Conservation (phyloP, 92 coral and sea anemone species). For the Parazoanthus darwini region DNA sequence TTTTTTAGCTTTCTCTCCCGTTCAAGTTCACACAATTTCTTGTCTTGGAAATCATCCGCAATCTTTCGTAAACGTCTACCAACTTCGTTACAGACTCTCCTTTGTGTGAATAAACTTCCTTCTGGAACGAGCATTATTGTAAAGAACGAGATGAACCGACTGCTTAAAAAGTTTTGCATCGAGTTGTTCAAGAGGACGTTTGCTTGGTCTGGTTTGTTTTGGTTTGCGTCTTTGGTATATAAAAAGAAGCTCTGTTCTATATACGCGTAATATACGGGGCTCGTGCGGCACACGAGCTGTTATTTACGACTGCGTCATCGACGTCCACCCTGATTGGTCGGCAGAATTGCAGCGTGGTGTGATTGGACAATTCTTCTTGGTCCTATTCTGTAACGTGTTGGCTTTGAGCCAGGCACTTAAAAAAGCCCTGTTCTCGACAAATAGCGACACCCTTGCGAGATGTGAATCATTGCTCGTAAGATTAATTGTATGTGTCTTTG, state of each 20-base stretch:
- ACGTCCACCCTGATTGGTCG: constrained; percentile 23
- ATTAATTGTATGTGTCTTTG: neutral
- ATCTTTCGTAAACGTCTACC: constrained; percentile 1
- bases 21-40: constrained; percentile 38
- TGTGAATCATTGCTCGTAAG: neutral
- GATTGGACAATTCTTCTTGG: constrained; percentile 10
- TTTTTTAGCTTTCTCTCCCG: neutral
- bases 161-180: neutral
- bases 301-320: constrained; percentile 22
- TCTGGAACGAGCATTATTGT: constrained; percentile 13
- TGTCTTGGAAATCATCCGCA: constrained; percentile 26
- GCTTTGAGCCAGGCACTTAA: constrained; percentile 18
- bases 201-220: constrained; percentile 9
- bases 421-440: neutral
- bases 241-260: neutral
- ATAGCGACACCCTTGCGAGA: constrained; percentile 10
- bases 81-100: neutral
- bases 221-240: neutral
- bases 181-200: neutral
- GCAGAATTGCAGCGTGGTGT: neutral
- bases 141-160: neutral
- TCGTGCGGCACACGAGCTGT: constrained; percentile 38
- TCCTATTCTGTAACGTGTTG: constrained; percentile 24
- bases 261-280: no score
- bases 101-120: neutral